Evolutionary conservation across 2,888 invertebrate species (phyloP).

Genomic region (Stenodema calcarata): DNA sequence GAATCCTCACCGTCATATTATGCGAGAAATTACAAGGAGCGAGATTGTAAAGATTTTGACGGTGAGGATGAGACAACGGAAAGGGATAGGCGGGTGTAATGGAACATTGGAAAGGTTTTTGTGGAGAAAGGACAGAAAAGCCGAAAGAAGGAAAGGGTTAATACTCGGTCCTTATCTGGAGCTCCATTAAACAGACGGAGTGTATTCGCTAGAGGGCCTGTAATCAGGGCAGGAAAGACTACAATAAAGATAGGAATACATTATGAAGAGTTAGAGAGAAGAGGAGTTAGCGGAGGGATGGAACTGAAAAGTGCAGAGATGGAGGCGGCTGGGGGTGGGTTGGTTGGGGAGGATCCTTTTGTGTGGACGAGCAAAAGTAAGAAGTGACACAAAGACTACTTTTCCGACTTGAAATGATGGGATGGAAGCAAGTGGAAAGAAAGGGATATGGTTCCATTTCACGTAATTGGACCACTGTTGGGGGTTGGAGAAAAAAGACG

Average conservation of each 20-base stretch:
- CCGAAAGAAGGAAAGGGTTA: neutral
- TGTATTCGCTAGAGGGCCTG: conserved; percentile 22
- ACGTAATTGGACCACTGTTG: conserved; percentile 25
- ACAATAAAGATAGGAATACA: conserved; percentile 41
- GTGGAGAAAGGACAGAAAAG: neutral
- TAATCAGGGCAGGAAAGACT: conserved; percentile 36
- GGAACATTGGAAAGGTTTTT: conserved; percentile 4
- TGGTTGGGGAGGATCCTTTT: conserved; percentile 12
- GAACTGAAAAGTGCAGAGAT: neutral
- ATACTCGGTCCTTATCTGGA: conserved; percentile 3
- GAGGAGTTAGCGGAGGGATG: neutral
- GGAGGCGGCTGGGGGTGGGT: neutral
- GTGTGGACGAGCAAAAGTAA: conserved; percentile 33
- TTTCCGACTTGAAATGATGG: conserved; percentile 25
- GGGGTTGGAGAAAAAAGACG: neutral
- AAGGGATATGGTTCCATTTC: conserved; percentile 38
- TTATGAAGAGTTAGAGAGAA: conserved; percentile 34
- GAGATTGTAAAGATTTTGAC: neutral
- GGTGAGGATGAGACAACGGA: neutral
- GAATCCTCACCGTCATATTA: no score
- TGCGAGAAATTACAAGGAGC: no score
- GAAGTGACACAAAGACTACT: conserved; percentile 31
- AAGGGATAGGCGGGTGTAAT: neutral
- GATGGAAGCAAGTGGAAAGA: conserved; percentile 19
- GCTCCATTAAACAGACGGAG: conserved; percentile 27